phyloP scores from a whole-genome alignment of 2,113 vertebrate genomes.

The Halichoeres trimaculatus region DNA sequence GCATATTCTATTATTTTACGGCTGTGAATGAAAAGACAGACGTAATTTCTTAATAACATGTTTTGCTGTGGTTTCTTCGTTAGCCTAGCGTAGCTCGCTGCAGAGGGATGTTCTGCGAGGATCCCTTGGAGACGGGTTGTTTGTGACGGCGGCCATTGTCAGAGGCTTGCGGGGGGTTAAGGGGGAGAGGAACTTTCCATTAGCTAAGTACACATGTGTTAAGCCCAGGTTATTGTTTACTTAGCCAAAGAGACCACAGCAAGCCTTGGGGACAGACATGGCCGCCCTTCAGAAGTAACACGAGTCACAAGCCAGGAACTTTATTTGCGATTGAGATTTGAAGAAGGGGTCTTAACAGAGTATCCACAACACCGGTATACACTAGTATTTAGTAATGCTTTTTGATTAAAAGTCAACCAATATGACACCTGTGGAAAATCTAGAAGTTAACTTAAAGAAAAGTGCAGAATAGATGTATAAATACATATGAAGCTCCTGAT shows the following conservation, averaged over 20 bases:
- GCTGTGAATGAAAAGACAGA: conserved; percentile 53
- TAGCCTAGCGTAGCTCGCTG: conserved; percentile 68
- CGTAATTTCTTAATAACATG: conserved; percentile 62
- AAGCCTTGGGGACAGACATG: conserved; percentile 65
- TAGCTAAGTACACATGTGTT: conserved; percentile 82
- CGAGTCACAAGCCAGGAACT: conserved; percentile 57
- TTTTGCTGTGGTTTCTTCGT: conserved; percentile 60
- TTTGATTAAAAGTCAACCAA: conserved; percentile 29
- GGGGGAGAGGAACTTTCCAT: conserved; percentile 79
- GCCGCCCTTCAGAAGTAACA: conserved; percentile 62
- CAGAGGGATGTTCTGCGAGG: conserved; percentile 54
- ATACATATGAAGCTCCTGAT: conserved; percentile 11
- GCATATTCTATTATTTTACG: conserved; percentile 17
- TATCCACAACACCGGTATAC: neutral
- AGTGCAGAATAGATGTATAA: neutral
- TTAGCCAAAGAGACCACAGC: conserved; percentile 76
- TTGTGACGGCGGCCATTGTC: conserved; percentile 75
- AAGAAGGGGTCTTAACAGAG: neutral
- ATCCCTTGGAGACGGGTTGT: conserved; percentile 74
- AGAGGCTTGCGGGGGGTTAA: conserved; percentile 71
- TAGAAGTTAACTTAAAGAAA: neutral
- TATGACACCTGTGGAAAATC: conserved; percentile 35
- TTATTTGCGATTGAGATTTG: conserved; percentile 56
- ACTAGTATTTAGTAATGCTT: conserved; percentile 14
- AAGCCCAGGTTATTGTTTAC: conserved; percentile 81